Percentiles rank a stretch among this genome's conserved stretches.
phyloP scores from a whole-genome alignment of 2,113 vertebrate species.

The Chaenocephalus aceratus region DNA sequence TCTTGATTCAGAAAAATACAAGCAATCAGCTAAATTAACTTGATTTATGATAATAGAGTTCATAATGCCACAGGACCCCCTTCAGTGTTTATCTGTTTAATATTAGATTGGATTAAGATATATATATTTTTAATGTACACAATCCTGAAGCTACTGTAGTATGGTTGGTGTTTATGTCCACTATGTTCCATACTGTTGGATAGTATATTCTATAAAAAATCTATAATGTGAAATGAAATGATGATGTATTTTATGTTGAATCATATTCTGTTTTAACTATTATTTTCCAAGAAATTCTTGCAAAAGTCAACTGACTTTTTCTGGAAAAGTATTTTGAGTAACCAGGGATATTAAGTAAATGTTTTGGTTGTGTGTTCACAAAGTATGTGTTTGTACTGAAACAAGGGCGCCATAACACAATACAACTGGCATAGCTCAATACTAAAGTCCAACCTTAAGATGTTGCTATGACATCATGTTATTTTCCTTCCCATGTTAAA shows the following conservation, averaged over 20 bases:
- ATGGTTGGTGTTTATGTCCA: too few relatives aligned
- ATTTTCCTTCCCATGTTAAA: too few relatives aligned
- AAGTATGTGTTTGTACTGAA: constrained; percentile 9
- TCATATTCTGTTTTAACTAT: neutral
- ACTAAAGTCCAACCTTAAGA: neutral
- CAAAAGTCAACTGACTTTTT: neutral
- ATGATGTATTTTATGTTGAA: neutral
- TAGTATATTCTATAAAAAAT: neutral
- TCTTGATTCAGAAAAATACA: too few relatives aligned
- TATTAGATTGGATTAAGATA: too few relatives aligned
- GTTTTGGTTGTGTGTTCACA: neutral
- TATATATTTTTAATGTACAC: too few relatives aligned
- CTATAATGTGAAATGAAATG: neutral
- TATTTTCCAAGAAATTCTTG: neutral
- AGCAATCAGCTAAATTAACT: too few relatives aligned
- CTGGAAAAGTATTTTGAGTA: neutral
- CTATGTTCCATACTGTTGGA: too few relatives aligned
- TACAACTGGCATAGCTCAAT: neutral
- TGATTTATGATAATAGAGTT: too few relatives aligned
- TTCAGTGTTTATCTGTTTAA: too few relatives aligned
- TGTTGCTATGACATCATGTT: neutral
- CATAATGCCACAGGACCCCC: too few relatives aligned
- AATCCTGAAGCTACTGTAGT: too few relatives aligned
- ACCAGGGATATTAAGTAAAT: neutral
- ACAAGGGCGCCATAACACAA: constrained; percentile 12